Evolutionary conservation across 2,113 vertebrate genomes (phyloP).

Genomic region (Choloepus hoffmanni): DNA sequence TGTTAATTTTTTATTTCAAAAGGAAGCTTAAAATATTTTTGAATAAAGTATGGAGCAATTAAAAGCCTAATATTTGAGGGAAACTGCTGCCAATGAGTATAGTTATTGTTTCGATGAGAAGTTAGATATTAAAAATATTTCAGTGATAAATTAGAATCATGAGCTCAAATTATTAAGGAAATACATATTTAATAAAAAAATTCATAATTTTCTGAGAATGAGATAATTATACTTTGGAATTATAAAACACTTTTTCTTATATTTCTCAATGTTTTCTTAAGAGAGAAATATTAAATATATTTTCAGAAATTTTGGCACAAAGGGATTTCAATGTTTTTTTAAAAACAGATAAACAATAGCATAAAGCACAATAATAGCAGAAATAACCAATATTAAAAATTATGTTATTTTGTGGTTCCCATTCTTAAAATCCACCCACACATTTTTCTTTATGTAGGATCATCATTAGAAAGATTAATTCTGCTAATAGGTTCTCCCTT

Average conservation of each 20-base stretch:
- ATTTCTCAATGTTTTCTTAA: background rate
- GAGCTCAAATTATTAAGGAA: background rate
- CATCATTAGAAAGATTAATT: background rate
- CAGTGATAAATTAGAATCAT: constrained; percentile 38
- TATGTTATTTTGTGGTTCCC: background rate
- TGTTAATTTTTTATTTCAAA: constrained; percentile 30
- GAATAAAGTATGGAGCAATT: background rate
- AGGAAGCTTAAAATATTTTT: constrained; percentile 10
- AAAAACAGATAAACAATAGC: constrained; percentile 1
- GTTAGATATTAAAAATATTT: constrained; percentile 11
- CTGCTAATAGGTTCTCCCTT: background rate
- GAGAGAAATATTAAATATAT: background rate
- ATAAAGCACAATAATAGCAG: background rate
- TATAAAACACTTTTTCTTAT: constrained; percentile 8
- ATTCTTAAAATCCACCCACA: background rate
- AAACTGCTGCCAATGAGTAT: background rate
- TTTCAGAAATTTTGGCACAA: constrained; percentile 51
- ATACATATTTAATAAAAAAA: background rate
- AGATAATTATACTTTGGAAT: background rate
- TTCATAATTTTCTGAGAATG: constrained; percentile 14
- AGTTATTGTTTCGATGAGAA: background rate
- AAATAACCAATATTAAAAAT: background rate
- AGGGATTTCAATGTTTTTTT: constrained; percentile 2
- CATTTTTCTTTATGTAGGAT: background rate
- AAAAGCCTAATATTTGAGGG: constrained; percentile 23